Evolutionary conservation across 2,888 invertebrate species (phyloP).

Genomic region (Acheta domesticus): DNA sequence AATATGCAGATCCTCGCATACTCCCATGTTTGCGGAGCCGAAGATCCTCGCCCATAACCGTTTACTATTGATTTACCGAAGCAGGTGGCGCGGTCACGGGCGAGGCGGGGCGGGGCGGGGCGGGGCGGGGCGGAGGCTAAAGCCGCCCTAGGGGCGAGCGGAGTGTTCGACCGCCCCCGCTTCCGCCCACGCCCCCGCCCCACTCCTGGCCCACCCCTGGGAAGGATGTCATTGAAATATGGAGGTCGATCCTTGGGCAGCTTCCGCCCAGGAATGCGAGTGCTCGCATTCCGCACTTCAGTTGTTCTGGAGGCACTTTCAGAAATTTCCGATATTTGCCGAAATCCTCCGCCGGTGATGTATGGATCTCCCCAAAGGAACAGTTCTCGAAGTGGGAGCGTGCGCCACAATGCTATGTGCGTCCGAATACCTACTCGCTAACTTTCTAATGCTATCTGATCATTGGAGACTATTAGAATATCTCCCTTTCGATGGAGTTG

Average conservation of each 20-base stretch:
- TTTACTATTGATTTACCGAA: neutral
- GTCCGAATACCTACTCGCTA: no score
- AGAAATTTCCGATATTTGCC: conserved; percentile 18
- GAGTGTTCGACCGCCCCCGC: no score
- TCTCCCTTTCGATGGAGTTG: no score
- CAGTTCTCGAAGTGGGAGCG: neutral
- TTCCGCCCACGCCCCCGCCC: no score
- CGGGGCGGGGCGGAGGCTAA: no score
- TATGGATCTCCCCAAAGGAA: neutral
- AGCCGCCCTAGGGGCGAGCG: no score
- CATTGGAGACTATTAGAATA: no score
- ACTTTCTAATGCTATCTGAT: no score
- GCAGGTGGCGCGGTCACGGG: conserved; percentile 5
- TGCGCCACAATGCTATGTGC: neutral
- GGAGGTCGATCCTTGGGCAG: neutral
- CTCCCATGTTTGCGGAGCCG: neutral
- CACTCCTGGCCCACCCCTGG: neutral
- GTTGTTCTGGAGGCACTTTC: conserved; percentile 7
- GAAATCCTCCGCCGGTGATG: conserved; percentile 5
- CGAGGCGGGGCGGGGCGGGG: no score
- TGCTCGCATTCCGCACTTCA: neutral
- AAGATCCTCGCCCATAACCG: neutral
- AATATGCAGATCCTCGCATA: conserved; percentile 5
- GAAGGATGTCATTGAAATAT: conserved; percentile 8
- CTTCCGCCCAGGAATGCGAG: conserved; percentile 3